Evolutionary conservation across 2,797 vertebrate genomes (phyloP).

Genomic region (Poeciliopsis gracilis): DNA sequence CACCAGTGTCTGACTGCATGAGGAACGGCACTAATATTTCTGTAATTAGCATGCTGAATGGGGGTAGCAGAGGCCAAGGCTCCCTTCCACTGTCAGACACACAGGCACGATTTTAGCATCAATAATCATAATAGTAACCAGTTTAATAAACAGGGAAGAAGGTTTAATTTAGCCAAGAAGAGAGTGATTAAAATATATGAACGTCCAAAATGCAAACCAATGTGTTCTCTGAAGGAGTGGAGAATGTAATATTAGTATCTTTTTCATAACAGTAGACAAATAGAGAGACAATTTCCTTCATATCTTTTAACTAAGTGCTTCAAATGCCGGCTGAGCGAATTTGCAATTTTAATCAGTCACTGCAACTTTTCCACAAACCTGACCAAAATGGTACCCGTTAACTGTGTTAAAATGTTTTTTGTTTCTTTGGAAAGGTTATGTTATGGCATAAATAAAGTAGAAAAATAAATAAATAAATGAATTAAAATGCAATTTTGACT

Average conservation of each 20-base stretch:
- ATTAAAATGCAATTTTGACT: no score
- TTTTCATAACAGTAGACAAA: not conserved
- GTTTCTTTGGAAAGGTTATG: no score
- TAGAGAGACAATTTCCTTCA: not conserved
- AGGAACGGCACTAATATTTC: constrained; percentile 77
- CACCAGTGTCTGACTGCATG: constrained; percentile 64
- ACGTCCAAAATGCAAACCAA: constrained; percentile 1
- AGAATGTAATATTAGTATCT: not conserved
- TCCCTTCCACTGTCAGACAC: constrained; percentile 11
- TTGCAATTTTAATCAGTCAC: no score
- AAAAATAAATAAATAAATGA: no score
- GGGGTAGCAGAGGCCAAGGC: constrained; percentile 72
- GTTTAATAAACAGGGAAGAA: not conserved
- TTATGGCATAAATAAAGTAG: no score
- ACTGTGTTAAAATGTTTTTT: no score
- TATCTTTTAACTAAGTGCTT: not conserved
- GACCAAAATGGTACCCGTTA: no score
- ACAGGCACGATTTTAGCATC: constrained; percentile 6
- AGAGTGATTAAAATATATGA: constrained; percentile 32
- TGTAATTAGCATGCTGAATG: constrained; percentile 91
- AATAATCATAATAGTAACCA: constrained; percentile 8
- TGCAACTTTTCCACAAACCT: no score
- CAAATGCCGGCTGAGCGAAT: not conserved
- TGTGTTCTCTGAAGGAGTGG: not conserved
- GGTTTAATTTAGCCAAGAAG: constrained; percentile 18